These are phyloP conservation scores for Kryphioiulus occultus DNA, from an alignment of 2,888 invertebrate species.

Conservation along the genomic window DNA sequence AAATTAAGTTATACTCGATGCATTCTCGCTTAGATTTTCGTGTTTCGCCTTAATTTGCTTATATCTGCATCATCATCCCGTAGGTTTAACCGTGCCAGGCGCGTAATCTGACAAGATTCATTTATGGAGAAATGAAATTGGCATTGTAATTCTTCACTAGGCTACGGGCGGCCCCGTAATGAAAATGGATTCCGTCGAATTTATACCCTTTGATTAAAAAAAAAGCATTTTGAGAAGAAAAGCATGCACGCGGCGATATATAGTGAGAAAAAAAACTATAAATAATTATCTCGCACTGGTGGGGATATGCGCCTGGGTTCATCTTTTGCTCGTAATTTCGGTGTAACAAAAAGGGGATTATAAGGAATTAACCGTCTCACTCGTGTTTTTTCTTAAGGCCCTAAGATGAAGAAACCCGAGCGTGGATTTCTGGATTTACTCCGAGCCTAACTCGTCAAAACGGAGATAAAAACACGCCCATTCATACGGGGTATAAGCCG, in stretches of 20 bases:
- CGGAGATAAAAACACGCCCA: background rate
- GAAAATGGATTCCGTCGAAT: background rate
- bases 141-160: slow-evolving; percentile 5
- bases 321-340: background rate
- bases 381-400: background rate
- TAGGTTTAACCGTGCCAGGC: background rate
- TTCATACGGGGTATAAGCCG: background rate
- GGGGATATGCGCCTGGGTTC: background rate
- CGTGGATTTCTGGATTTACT: background rate
- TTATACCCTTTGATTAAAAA: background rate
- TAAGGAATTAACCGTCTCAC: background rate
- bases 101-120: background rate
- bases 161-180: background rate
- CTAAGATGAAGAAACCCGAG: background rate
- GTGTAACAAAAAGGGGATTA: background rate
- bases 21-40: background rate
- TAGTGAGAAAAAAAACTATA: background rate
- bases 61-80: background rate
- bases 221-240: background rate
- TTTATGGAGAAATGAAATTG: background rate
- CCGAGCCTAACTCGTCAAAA: slow-evolving; percentile 5
- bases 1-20: background rate
- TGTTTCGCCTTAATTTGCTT: slow-evolving; percentile 5
- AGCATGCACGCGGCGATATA: background rate
- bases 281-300: background rate